A percentile compares a stretch with the other conserved stretches of the same genome.
These are phyloP conservation scores for Anthoptus insignis DNA, from an alignment of 2,888 invertebrate genomes.

Conservation along the genomic window DNA sequence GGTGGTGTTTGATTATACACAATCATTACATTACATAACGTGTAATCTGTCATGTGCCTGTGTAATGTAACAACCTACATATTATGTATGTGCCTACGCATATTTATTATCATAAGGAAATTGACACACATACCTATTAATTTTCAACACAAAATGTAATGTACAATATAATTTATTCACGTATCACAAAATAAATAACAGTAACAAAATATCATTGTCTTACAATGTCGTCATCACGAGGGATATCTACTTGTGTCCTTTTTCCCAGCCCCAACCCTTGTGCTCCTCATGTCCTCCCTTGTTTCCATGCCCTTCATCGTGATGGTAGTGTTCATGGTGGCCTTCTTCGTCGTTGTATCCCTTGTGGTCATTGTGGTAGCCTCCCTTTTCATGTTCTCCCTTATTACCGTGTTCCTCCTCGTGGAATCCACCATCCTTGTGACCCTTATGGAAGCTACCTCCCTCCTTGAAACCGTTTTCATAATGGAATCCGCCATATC, in stretches of 20 bases:
- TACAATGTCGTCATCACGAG: background rate
- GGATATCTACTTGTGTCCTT: constrained; percentile 70
- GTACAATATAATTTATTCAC: constrained; percentile 25
- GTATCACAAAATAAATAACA: constrained; percentile 52
- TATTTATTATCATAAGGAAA: too few relatives aligned
- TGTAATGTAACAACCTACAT: too few relatives aligned
- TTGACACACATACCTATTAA: too few relatives aligned
- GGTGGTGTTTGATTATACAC: too few relatives aligned
- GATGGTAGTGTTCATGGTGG: constrained; percentile 91
- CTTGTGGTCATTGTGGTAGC: constrained; percentile 92
- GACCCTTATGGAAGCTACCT: constrained; percentile 93
- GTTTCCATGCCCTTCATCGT: constrained; percentile 91
- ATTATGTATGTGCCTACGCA: too few relatives aligned
- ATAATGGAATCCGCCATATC: constrained; percentile 92
- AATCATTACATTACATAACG: too few relatives aligned
- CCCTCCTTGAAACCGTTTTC: constrained; percentile 93
- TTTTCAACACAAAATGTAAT: constrained; percentile 26
- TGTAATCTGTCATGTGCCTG: too few relatives aligned
- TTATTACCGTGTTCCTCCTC: constrained; percentile 93
- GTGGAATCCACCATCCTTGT: constrained; percentile 91
- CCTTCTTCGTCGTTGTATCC: constrained; percentile 93
- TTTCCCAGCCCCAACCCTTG: constrained; percentile 91
- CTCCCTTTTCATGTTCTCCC: constrained; percentile 92
- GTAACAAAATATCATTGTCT: constrained; percentile 44
- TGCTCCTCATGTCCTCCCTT: constrained; percentile 93